Evolutionary conservation across 2,888 invertebrate genomes (phyloP).

Genomic region (Allygus modestus): DNA sequence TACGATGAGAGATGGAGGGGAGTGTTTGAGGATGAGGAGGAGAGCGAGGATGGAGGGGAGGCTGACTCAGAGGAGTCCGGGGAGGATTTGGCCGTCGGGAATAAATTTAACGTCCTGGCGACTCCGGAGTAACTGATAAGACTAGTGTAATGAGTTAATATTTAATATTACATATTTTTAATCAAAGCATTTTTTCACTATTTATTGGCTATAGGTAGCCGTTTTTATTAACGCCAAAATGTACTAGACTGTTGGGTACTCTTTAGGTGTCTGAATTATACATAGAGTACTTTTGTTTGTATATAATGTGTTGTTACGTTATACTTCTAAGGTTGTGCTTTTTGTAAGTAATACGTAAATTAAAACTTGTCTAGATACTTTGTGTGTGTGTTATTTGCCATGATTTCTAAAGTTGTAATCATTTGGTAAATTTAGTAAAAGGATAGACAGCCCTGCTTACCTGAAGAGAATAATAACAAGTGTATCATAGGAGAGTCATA

Average conservation of each 20-base stretch:
- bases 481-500: too few species aligned
- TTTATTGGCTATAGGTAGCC: slow-evolving; percentile 1
- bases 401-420: too few species aligned
- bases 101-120: slow-evolving; percentile 69
- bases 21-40: slow-evolving; percentile 61
- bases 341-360: background rate
- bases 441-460: too few species aligned
- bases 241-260: background rate
- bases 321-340: background rate
- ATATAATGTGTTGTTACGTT: too few species aligned
- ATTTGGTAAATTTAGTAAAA: too few species aligned
- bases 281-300: background rate
- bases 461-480: too few species aligned
- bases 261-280: background rate
- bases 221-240: background rate
- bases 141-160: background rate
- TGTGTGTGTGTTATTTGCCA: too few species aligned
- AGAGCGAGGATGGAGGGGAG: slow-evolving; percentile 48
- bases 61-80: slow-evolving; percentile 72
- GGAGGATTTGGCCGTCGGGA: slow-evolving; percentile 67
- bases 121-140: slow-evolving; percentile 51
- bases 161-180: background rate
- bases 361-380: background rate
- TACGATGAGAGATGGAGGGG: slow-evolving; percentile 38
- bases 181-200: background rate